Base-by-base conservation (phyloP, 2,797 vertebrate genomes). In the Gallinago nigripennis region DNA sequence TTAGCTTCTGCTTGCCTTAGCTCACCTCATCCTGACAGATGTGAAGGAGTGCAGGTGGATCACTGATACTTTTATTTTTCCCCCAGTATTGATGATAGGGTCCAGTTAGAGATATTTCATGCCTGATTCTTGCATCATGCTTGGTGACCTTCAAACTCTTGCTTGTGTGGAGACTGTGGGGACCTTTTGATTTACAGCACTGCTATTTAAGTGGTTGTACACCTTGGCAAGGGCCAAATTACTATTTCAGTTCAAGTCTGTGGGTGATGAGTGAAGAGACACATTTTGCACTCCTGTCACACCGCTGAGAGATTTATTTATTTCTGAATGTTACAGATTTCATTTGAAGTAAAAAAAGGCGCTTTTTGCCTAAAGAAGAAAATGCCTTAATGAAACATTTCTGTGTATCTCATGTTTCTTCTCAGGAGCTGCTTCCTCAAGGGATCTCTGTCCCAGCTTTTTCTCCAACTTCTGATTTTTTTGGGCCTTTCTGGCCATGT, bases 171-270 rank as follows among this genome's bases (percentile, higher is more conserved):
- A 84, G 77, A 48, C 93, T 73, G 31, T 21, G 78, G 86, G 81
- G 71, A 88, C 88, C 83, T 91, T 89, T 82, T 90, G 93, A 96
- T 94, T 95, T 92, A 93, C 63, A 92, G 88, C 83, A 24, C 61
- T 82, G 4, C 50, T 94, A 43, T 87, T 81, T 82, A 77, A 92
- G 88, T 27, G 57, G 50, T 41, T 95, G 90, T 94, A 94, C 94
- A 95, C 95, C 94, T 97, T 96, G 93, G 93, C 94, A 86, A 87
- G 95, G 94, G 92, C 94, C 96, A 95, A 50, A 82, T 94, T 73
- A 90, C 87, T 92, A 73, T 89, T 94, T 92, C 93, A 90, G 91
- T 90, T 94, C 88, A 85, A 69, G 65, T 75, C 90, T 93, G 75
- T 71, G 93, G 69, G 75, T 93, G 93, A 84, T 17, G 33, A 93